Evolutionary conservation across 2,797 vertebrate genomes (phyloP).

Genomic region (Lacerta viridis): DNA sequence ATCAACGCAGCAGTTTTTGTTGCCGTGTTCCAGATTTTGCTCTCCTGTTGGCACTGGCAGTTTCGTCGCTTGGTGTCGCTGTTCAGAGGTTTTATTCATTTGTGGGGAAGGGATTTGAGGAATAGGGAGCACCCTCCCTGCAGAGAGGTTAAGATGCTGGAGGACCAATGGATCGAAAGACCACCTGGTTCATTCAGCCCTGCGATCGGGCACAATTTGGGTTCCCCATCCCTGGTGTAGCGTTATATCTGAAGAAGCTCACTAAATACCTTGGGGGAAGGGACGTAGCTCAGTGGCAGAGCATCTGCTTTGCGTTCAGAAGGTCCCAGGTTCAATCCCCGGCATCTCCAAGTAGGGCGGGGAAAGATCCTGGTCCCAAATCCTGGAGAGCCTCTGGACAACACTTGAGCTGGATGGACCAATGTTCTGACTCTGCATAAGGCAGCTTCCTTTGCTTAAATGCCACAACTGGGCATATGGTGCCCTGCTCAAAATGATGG

Average conservation of each 20-base stretch:
- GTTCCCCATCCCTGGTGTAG: no score
- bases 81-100: background rate
- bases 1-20: constrained; percentile 3
- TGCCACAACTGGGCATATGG: background rate
- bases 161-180: background rate
- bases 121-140: no score
- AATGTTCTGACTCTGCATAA: no score
- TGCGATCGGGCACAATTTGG: background rate
- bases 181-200: no score
- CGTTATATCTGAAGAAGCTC: no score
- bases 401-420: no score
- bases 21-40: constrained; percentile 51
- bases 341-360: no score
- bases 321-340: no score
- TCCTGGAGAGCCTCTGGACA: no score
- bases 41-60: constrained; percentile 45
- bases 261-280: no score
- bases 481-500: background rate
- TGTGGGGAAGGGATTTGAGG: background rate
- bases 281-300: background rate
- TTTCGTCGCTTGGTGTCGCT: constrained; percentile 59
- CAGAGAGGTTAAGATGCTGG: background rate
- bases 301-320: background rate
- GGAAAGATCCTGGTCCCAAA: no score
- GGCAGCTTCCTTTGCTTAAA: no score